A percentile compares a stretch with the other conserved stretches of the same genome.
phyloP scores from a whole-genome alignment of 64 coral and sea anemone genomes.

The Montipora foliosa region DNA sequence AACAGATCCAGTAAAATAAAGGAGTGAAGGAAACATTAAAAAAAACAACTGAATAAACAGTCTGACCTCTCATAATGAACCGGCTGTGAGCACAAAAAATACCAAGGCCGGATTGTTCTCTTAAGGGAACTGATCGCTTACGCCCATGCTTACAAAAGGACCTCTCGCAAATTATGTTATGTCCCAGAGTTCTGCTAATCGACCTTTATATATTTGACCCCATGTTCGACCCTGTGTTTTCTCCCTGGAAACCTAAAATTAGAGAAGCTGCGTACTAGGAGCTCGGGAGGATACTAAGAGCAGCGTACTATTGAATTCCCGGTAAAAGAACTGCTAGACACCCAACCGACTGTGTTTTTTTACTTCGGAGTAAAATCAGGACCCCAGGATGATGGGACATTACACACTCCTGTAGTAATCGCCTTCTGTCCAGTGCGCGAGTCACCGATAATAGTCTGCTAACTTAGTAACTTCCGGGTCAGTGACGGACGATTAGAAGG shows the following conservation, averaged over 20 bases:
- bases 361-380: no score
- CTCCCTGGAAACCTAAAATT: no score
- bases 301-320: no score
- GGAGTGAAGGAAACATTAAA: not conserved
- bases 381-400: not conserved
- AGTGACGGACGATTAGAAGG: no score
- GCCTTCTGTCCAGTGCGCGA: not conserved
- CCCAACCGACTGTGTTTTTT: no score
- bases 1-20: not conserved
- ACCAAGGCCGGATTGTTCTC: not conserved
- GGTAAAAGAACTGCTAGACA: no score
- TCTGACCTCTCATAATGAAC: no score
- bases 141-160: not conserved
- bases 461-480: no score
- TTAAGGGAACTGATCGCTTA: not conserved
- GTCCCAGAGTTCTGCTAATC: not conserved
- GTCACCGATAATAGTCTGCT: not conserved
- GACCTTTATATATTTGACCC: slow-evolving; percentile 2
- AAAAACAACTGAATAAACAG: not conserved
- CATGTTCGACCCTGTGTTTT: no score
- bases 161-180: slow-evolving; percentile 7
- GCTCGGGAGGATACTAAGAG: no score
- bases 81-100: not conserved
- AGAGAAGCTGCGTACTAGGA: no score
- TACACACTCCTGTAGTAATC: slow-evolving; percentile 3